phyloP scores from a whole-genome alignment of 2,113 vertebrate species.

The Sakesphorus luctuosus region DNA sequence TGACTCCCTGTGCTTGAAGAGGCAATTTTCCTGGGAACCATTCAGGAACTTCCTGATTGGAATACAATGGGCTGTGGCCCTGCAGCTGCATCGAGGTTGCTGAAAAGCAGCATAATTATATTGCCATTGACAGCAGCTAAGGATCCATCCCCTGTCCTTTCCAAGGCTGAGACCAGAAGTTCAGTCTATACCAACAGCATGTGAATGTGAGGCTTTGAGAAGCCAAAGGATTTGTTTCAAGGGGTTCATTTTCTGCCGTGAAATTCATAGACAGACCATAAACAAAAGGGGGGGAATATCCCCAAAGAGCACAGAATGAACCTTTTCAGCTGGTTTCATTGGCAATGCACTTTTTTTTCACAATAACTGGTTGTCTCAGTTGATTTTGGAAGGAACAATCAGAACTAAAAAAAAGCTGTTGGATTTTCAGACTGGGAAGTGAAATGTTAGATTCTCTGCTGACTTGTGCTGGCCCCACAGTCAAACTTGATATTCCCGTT shows the following conservation, averaged over 20 bases:
- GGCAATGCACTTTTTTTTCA: not conserved
- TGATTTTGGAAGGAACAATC: conserved; percentile 34
- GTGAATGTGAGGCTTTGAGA: not conserved
- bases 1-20: not conserved
- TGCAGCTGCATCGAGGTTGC: not conserved
- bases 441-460: conserved; percentile 55
- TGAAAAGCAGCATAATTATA: not conserved
- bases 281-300: not conserved
- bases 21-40: not conserved
- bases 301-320: conserved; percentile 13
- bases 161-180: not conserved
- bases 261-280: not conserved
- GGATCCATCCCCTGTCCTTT: not conserved
- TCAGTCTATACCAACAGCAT: not conserved
- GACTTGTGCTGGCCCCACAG: not conserved
- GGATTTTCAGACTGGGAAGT: not conserved
- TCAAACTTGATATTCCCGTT: conserved; percentile 51
- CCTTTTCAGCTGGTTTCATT: conserved; percentile 16
- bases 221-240: not conserved
- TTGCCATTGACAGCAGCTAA: not conserved
- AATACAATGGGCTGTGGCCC: not conserved
- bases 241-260: not conserved
- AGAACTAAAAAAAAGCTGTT: conserved; percentile 1
- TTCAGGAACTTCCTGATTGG: not conserved
- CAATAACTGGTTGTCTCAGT: not conserved